Percentiles rank a stretch among this genome's conserved stretches.
Conservation (phyloP, 2,888 invertebrate species). For the Sialis lutaria region DNA sequence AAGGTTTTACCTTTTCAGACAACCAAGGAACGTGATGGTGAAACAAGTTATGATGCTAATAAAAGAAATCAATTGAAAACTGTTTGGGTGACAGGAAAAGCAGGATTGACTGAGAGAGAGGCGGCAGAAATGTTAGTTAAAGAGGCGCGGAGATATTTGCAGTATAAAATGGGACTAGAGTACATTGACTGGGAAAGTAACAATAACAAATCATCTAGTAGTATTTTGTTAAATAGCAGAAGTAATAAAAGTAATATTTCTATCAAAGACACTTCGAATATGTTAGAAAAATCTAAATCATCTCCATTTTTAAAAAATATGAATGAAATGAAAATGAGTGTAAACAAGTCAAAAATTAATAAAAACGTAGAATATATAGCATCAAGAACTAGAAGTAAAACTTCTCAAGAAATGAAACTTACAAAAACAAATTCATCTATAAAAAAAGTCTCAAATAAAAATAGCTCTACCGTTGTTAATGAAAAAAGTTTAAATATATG, state of each 20-base stretch:
- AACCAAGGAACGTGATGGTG: constrained; percentile 52
- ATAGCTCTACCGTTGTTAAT: too few species aligned
- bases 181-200: constrained; percentile 45
- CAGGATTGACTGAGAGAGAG: constrained; percentile 63
- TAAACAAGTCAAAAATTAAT: too few species aligned
- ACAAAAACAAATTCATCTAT: not conserved
- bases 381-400: not conserved
- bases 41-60: constrained; percentile 42
- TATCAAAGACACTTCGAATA: too few species aligned
- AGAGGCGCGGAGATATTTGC: constrained; percentile 57
- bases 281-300: too few species aligned
- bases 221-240: too few species aligned
- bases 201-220: too few species aligned
- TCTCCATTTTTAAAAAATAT: too few species aligned
- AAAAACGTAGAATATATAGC: not conserved
- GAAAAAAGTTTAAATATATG: too few species aligned
- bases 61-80: constrained; percentile 50
- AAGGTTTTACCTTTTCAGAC: constrained; percentile 76
- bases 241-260: too few species aligned
- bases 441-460: not conserved
- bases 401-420: not conserved
- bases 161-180: constrained; percentile 55
- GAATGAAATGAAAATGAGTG: too few species aligned
- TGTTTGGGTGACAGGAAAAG: constrained; percentile 63
- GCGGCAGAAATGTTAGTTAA: constrained; percentile 61